These are phyloP conservation scores for Silurus asotus DNA, from an alignment of 2,113 vertebrate species.

Conservation along the genomic window DNA sequence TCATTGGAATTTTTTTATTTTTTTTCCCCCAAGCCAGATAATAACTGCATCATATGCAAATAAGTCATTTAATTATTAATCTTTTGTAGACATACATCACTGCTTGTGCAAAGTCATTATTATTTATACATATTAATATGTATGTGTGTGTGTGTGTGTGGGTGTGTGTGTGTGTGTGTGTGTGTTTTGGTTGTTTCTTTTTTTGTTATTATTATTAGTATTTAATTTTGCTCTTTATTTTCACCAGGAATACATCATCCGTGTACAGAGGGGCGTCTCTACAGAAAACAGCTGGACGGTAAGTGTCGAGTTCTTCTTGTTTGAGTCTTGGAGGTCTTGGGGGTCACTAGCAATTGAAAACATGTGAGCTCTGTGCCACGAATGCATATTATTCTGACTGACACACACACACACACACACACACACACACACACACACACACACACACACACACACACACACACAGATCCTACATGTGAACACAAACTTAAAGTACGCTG, in stretches of 20 bases:
- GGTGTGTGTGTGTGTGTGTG: constrained; percentile 25
- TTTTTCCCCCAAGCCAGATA: background rate
- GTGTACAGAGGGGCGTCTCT: constrained; percentile 93
- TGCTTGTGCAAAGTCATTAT: background rate
- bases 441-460: background rate
- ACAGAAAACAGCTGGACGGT: constrained; percentile 97
- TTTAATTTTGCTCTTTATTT: constrained; percentile 43
- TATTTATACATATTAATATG: background rate
- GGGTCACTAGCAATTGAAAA: background rate
- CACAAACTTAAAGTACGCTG: background rate
- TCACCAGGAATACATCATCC: constrained; percentile 91
- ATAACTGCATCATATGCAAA: background rate
- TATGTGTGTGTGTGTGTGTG: constrained; percentile 21
- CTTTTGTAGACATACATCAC: background rate
- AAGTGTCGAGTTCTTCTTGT: constrained; percentile 51
- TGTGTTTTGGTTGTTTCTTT: no score
- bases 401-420: background rate
- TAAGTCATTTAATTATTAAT: background rate
- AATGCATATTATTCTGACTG: background rate
- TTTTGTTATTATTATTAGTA: no score
- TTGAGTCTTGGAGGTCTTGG: background rate
- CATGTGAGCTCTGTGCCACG: background rate
- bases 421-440: no score
- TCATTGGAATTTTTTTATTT: background rate
- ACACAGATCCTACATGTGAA: background rate